These are phyloP conservation scores for Tringa solitaria DNA, from an alignment of 2,113 vertebrate genomes.

Conservation along the genomic window DNA sequence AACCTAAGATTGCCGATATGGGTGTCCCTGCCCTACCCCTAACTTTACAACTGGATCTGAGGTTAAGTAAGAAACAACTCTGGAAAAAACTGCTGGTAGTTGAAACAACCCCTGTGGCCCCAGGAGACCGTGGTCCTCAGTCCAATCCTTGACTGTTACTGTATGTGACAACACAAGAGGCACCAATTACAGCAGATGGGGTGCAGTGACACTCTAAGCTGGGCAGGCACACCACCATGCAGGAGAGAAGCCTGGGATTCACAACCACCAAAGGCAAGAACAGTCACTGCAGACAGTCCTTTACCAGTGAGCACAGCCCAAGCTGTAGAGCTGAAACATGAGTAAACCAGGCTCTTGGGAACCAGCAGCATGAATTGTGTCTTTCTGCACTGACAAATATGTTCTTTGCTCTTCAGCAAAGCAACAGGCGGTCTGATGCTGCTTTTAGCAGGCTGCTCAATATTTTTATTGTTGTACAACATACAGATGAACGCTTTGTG, in stretches of 20 bases:
- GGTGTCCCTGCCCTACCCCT: background rate
- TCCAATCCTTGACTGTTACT: background rate
- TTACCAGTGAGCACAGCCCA: background rate
- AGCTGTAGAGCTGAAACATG: background rate
- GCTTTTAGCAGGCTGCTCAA: background rate
- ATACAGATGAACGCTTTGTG: background rate
- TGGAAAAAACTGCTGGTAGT: background rate
- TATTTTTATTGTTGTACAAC: background rate
- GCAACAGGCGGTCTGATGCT: background rate
- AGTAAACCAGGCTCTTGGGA: background rate
- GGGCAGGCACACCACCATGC: background rate
- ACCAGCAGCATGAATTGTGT: background rate
- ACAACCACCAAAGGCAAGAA: background rate
- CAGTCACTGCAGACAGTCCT: background rate
- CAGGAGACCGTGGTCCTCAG: background rate
- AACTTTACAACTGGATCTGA: background rate
- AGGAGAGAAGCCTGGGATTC: background rate
- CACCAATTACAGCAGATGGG: background rate
- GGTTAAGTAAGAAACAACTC: background rate
- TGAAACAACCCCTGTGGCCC: background rate
- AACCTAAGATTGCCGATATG: background rate
- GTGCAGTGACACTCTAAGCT: background rate
- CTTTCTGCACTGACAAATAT: background rate
- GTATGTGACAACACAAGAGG: background rate
- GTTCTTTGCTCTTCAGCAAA: slow-evolving; percentile 4